A percentile compares a stretch with the other conserved stretches of the same genome.
These are phyloP conservation scores for Aphelocoma californica DNA, from an alignment of 2,797 vertebrate species.

Conservation along the genomic window DNA sequence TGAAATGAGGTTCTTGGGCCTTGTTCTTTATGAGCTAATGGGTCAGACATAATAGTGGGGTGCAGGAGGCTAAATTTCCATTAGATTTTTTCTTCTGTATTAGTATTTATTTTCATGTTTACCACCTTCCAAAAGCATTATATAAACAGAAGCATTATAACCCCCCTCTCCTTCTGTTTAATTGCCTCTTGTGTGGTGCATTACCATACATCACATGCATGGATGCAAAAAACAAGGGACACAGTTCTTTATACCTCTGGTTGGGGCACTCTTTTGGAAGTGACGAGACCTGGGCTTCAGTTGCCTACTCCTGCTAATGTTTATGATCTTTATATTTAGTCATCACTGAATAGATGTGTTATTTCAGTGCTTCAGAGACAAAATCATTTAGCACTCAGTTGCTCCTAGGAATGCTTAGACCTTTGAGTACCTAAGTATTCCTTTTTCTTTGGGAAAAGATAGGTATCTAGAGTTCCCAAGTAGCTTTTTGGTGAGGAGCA, in stretches of 20 bases:
- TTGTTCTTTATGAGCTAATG: background rate
- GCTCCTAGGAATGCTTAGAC: background rate
- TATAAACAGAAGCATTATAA: background rate
- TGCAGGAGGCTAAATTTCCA: background rate
- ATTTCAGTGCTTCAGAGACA: background rate
- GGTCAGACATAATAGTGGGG: background rate
- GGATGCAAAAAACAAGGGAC: background rate
- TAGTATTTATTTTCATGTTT: background rate
- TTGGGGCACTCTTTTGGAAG: background rate
- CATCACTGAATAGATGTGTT: background rate
- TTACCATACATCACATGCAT: rapidly evolving
- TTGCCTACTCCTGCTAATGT: background rate
- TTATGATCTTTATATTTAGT: background rate
- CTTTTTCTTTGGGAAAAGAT: background rate
- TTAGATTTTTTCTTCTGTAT: background rate
- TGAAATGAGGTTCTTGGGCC: background rate
- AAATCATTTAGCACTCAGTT: background rate
- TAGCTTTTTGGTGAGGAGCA: background rate
- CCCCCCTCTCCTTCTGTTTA: rapidly evolving
- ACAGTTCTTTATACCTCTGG: background rate
- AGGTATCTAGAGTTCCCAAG: background rate
- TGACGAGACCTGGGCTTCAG: background rate
- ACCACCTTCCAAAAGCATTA: background rate
- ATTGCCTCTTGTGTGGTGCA: background rate
- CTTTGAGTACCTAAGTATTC: background rate